Conservation (phyloP, 2,797 vertebrate genomes). For the Antennarius maculatus region DNA sequence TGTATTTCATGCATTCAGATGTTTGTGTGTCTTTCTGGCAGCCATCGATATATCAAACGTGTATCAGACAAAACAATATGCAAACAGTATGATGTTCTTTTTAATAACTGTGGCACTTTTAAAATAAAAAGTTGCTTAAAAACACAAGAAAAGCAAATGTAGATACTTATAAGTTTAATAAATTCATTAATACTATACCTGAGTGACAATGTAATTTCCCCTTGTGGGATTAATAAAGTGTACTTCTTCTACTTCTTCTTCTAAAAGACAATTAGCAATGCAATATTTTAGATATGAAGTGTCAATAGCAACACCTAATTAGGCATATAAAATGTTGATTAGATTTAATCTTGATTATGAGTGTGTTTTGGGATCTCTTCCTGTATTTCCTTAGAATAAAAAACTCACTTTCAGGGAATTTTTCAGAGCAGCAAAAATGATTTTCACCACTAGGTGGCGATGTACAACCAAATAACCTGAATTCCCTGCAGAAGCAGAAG, state of each 20-base stretch:
- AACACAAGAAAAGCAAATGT: background rate
- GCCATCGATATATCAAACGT: background rate
- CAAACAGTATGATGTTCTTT: background rate
- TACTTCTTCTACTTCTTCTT: too few species aligned
- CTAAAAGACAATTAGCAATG: background rate
- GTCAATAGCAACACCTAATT: background rate
- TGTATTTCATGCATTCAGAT: background rate
- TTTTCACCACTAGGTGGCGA: slow-evolving; percentile 60
- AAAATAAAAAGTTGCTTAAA: background rate
- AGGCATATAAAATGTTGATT: background rate
- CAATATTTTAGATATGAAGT: background rate
- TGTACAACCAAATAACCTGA: slow-evolving; percentile 27
- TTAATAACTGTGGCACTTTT: background rate
- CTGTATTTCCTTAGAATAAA: background rate
- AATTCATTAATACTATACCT: background rate
- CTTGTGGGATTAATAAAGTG: too few species aligned
- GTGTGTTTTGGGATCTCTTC: background rate
- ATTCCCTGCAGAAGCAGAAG: background rate
- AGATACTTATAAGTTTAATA: background rate
- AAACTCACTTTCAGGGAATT: background rate
- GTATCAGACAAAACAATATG: background rate
- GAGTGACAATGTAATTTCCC: too few species aligned
- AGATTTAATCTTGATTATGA: background rate
- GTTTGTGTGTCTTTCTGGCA: slow-evolving; percentile 1
- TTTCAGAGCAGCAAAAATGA: fast-evolving